These are phyloP conservation scores for Heterochromis multidens DNA, from an alignment of 2,113 vertebrate genomes.

Conservation along the genomic window DNA sequence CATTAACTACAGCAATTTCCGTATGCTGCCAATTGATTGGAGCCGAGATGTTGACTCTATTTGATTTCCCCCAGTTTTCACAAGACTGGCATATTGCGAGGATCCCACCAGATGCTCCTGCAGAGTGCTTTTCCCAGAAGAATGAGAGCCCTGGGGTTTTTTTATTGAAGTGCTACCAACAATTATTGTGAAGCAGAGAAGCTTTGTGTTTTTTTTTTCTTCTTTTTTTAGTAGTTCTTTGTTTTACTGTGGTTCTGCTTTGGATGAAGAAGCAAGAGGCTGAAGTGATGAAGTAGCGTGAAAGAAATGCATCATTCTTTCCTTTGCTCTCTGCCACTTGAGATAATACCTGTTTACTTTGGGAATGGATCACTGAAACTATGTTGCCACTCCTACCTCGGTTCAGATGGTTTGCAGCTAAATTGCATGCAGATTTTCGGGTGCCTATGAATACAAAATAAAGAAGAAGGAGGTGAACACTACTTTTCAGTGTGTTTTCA, in stretches of 20 bases:
- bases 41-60: background rate
- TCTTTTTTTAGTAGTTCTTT: background rate
- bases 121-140: constrained; percentile 19
- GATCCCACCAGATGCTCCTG: constrained; percentile 22
- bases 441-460: constrained; percentile 35
- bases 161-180: constrained; percentile 42
- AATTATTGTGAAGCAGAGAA: constrained; percentile 24
- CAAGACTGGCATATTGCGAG: constrained; percentile 3
- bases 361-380: constrained; percentile 19
- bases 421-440: constrained; percentile 50
- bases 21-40: constrained; percentile 27
- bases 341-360: constrained; percentile 58
- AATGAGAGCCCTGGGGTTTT: constrained; percentile 1
- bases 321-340: constrained; percentile 27
- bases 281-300: constrained; percentile 13
- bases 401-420: background rate
- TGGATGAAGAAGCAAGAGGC: constrained; percentile 8
- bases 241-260: constrained; percentile 9
- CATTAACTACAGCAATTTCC: constrained; percentile 36
- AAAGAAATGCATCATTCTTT: constrained; percentile 29
- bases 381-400: background rate
- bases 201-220: background rate
- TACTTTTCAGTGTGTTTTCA: background rate
- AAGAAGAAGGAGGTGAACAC: background rate
- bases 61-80: constrained; percentile 33